These are phyloP conservation scores for Gadopsis marmoratus DNA, from an alignment of 2,797 vertebrate genomes.

Conservation along the genomic window DNA sequence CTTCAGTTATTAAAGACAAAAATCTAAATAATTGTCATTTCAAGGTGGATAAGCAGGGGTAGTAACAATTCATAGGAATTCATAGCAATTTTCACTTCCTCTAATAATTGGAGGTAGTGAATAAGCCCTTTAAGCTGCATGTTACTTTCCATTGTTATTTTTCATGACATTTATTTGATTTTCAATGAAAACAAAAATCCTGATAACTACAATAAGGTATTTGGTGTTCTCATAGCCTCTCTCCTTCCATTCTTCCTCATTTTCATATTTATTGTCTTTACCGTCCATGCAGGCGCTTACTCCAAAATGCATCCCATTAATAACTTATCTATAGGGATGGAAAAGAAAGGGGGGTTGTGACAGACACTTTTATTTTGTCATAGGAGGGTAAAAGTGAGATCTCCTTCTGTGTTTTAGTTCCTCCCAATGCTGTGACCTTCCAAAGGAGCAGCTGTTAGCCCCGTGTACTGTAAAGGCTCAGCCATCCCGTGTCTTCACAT, in stretches of 20 bases:
- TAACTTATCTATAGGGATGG: not conserved
- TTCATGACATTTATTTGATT: too few species aligned
- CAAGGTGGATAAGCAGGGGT: too few species aligned
- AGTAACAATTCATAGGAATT: too few species aligned
- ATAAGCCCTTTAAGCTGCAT: too few species aligned
- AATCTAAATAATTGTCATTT: too few species aligned
- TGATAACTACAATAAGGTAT: too few species aligned
- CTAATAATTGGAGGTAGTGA: too few species aligned
- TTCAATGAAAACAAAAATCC: too few species aligned
- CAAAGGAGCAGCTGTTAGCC: slow-evolving; percentile 13
- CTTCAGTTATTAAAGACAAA: too few species aligned
- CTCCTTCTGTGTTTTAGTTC: not conserved
- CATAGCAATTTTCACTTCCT: too few species aligned
- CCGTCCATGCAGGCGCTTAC: not conserved
- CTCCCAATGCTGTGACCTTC: slow-evolving; percentile 10
- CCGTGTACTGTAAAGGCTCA: slow-evolving; percentile 8
- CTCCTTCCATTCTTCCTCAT: not conserved
- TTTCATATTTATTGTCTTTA: not conserved
- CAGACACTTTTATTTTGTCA: not conserved
- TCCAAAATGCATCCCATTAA: not conserved
- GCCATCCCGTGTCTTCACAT: slow-evolving; percentile 6
- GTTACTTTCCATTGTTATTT: too few species aligned
- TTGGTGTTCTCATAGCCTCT: too few species aligned
- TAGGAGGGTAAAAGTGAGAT: not conserved
- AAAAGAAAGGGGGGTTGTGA: not conserved